Conservation (phyloP, 1,140 invertebrate genomes). For the Tetramorium simillimum region DNA sequence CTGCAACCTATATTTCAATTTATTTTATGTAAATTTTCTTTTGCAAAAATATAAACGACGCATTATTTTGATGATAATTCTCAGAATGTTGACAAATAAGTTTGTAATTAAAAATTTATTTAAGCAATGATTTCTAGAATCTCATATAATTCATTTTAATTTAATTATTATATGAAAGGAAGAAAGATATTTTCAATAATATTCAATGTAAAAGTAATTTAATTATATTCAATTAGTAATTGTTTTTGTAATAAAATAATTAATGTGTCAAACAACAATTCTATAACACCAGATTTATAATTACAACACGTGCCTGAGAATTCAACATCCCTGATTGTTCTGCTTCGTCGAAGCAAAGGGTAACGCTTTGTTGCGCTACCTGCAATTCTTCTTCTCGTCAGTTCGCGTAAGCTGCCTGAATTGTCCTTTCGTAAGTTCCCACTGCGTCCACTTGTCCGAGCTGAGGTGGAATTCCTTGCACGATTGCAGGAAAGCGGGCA, state of each 20-base stretch:
- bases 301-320: too few relatives aligned
- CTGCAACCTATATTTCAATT: too few relatives aligned
- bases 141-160: not conserved
- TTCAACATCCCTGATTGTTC: not conserved
- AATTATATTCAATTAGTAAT: not conserved
- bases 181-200: not conserved
- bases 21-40: not conserved
- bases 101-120: not conserved
- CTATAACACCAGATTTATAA: not conserved
- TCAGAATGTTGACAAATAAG: not conserved
- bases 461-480: slow-evolving; percentile 89
- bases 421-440: slow-evolving; percentile 89
- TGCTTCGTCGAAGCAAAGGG: too few relatives aligned
- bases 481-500: slow-evolving; percentile 88
- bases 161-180: not conserved
- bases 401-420: slow-evolving; percentile 88
- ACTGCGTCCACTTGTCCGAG: slow-evolving; percentile 85
- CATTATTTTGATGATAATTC: not conserved
- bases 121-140: not conserved
- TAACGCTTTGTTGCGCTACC: not conserved
- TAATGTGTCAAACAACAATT: not conserved
- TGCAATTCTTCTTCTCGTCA: slow-evolving; percentile 80
- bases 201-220: not conserved
- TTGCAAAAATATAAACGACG: not conserved
- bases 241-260: not conserved